Percentiles rank a stretch among this genome's conserved stretches.
Conservation (phyloP, 2,888 invertebrate species). For the Epinotia ramella region DNA sequence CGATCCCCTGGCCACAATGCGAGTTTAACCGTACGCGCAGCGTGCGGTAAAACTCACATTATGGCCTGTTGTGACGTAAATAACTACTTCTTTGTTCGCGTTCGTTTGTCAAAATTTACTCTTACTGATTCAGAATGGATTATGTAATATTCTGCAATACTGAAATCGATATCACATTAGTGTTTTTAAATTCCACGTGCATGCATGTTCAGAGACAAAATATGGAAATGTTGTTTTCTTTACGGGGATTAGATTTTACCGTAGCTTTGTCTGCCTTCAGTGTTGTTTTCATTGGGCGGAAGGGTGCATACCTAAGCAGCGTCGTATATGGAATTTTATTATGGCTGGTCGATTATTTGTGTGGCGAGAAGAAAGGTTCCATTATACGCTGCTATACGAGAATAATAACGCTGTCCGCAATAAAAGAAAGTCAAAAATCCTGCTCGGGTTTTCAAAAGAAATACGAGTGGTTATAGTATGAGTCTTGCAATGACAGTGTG, state of each 20-base stretch:
- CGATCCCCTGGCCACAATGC: no score
- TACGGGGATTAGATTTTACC: neutral
- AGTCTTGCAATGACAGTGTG: no score
- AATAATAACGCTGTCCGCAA: neutral
- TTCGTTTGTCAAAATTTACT: no score
- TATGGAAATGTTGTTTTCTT: neutral
- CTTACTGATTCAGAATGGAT: neutral
- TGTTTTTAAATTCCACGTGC: slow-evolving; percentile 12
- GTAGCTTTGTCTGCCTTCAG: neutral
- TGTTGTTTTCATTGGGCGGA: slow-evolving; percentile 5
- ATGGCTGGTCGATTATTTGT: neutral
- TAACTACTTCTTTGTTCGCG: no score
- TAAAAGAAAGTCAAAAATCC: no score
- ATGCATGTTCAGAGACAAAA: neutral
- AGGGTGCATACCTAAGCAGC: slow-evolving; percentile 21
- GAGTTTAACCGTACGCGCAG: no score
- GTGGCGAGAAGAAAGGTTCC: neutral
- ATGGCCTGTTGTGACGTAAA: no score
- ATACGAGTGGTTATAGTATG: no score
- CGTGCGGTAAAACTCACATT: no score
- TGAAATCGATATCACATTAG: neutral
- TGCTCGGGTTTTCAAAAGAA: no score
- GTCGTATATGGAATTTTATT: slow-evolving; percentile 13
- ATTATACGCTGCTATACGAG: neutral
- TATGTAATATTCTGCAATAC: neutral